Base-by-base conservation (phyloP, 2,888 invertebrate species). In the Chrysodeixis includens region DNA sequence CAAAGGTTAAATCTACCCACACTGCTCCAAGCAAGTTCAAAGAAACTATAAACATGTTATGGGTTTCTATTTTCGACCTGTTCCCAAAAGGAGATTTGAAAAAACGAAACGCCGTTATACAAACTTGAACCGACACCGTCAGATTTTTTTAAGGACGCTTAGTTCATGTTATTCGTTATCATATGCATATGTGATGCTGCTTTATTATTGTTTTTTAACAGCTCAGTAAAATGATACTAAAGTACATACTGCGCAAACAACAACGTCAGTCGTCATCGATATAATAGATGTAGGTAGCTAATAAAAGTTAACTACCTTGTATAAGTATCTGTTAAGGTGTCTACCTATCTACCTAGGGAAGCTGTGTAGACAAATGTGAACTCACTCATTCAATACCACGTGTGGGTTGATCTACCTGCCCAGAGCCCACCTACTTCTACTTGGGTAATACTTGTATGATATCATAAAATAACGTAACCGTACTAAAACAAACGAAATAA, bases 381-480 rank as follows among this genome's bases (percentile, higher is more conserved):
- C 10, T 44, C 49, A 40, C 59, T 65, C 44, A 49, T 44, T 60
- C 18, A 58, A 59, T 63, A 61, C 35, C 53, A 63, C 30, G 18
- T 52, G 51, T 32, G 49, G 9, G n/a, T 6, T 40, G 40, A 40
- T n/a, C n/a, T 40, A 5, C n/a, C n/a, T 40, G 14, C 57, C 5
- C 18, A 8, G 6, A 44, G 16, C 22, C 5, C 18, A 8, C 20
- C 9, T 46, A 46, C 35, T 30, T 55, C 9, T 46, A 46, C 35
- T 30, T 55, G 63, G 10, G 57, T 53, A 76, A 69, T 74, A 69
- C 68, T 68, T 53, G 30, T 53, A 66, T 78, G 80, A 78, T 67
- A 74, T 76, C 80, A 80, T 76, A 62, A 68, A 72, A 64, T 40
- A 69, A 56, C 44, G 26, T 16, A 54, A 46, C 30, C 18, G 54